Base-by-base conservation (phyloP, 2,797 vertebrate species). In the Argyrosomus regius region DNA sequence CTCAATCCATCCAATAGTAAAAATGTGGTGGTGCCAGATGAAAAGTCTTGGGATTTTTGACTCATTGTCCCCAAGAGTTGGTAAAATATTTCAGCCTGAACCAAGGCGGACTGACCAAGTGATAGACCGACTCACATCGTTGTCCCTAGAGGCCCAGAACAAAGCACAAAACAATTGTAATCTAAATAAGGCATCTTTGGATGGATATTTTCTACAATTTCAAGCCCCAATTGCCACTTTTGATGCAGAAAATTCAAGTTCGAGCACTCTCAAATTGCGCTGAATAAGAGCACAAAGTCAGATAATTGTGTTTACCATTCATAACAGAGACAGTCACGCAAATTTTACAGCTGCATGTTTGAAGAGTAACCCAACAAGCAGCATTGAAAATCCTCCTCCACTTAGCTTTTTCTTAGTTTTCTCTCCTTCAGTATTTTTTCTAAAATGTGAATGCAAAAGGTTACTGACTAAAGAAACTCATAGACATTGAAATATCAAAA, bases 391-490 rank as follows among this genome's bases (percentile, higher is more conserved):
- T 20, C 20, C 17, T 8, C 59, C 60, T 28, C 0, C 11, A 2
- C 9, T 52, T 62, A 12, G 10, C 58, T 41, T n/a, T 61, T 45
- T 18, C 22, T 46, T 46, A 9, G 7, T 22, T 13, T 71, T 17
- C 58, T 22, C 56, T 46, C 41, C 28, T 18, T 31, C 6, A 39
- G 58, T 50, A 5, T 31, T 17, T 50, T 35, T 61, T 39, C 12
- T n/a, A 14, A 39, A 48, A 69, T 26, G 48, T 16, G 39, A 53
- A 59, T 54, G 26, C 57, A 72, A 59, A 64, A 18, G 31, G 14
- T 80, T 45, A 52, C 62, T 7, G 20, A 16, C 11, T 54, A 1
- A 64, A 80, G 26, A 53, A 64, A n/a, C 0, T 61, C 72, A 14
- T 39, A 62, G 26, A 66, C 11, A 18, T 8, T 5, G 12, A 56